Conservation (phyloP, 2,888 invertebrate genomes). For the Brachyptera putata region DNA sequence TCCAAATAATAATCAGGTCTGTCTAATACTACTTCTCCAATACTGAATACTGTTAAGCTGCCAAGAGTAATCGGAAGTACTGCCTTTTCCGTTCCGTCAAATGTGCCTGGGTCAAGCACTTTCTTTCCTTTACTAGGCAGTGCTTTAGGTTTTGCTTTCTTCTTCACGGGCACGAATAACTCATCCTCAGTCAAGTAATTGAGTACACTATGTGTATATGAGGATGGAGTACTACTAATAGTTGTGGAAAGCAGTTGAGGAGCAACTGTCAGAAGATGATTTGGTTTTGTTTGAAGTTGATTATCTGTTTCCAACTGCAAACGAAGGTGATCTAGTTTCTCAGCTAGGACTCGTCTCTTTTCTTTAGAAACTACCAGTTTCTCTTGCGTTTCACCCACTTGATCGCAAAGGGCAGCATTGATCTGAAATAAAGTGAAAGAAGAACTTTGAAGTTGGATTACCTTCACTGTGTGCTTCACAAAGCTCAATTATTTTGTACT, state of each 20-base stretch:
- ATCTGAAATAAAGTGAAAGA: no score
- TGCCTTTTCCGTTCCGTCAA: not conserved
- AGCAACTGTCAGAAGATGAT: constrained; percentile 13
- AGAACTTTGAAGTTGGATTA: no score
- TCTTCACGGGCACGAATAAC: not conserved
- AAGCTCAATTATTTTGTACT: no score
- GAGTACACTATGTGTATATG: no score
- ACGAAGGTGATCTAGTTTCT: constrained; percentile 56
- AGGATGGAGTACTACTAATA: not conserved
- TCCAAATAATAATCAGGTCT: constrained; percentile 64
- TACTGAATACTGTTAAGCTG: constrained; percentile 65
- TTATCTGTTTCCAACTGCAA: constrained; percentile 34
- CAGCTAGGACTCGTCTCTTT: constrained; percentile 74
- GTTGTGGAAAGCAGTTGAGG: not conserved
- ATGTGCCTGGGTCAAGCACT: not conserved
- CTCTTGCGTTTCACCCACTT: constrained; percentile 79
- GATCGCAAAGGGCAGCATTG: constrained; percentile 69
- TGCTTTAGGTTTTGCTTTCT: constrained; percentile 1
- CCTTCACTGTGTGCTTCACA: no score
- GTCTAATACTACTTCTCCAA: constrained; percentile 67
- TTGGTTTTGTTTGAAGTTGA: constrained; percentile 21
- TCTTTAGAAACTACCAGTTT: constrained; percentile 75
- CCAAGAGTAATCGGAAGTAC: constrained; percentile 68
- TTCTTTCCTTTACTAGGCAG: not conserved
- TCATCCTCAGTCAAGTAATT: not conserved